Evolutionary conservation across 2,797 vertebrate species (phyloP).

Genomic region (Nasua narica): DNA sequence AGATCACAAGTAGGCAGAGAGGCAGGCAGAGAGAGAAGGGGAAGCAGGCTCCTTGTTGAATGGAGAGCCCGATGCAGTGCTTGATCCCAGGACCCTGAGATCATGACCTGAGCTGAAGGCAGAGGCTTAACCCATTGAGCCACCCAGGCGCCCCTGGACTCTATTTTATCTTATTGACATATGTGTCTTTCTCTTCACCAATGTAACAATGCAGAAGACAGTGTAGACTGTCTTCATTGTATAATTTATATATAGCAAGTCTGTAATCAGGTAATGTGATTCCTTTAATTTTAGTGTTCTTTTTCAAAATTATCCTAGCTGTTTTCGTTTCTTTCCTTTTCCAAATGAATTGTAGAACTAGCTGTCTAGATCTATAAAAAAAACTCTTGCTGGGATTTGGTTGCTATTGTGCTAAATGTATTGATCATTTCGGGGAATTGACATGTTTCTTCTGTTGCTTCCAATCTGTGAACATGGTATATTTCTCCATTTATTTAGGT

Average conservation of each 20-base stretch:
- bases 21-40: too few species aligned
- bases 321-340: background rate
- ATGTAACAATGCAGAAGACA: too few species aligned
- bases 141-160: background rate
- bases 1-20: too few species aligned
- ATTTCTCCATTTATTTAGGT: background rate
- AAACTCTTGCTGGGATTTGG: background rate
- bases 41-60: too few species aligned
- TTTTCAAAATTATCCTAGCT: background rate
- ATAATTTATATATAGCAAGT: background rate
- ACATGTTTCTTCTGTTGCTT: background rate
- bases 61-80: too few species aligned
- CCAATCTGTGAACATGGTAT: background rate
- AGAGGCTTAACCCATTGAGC: too few species aligned
- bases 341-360: background rate
- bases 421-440: background rate
- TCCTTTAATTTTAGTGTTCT: background rate
- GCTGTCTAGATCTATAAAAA: background rate
- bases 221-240: background rate
- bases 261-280: background rate
- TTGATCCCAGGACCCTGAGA: too few species aligned
- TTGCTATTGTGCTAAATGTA: background rate
- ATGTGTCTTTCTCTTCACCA: background rate
- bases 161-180: background rate
- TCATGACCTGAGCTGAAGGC: too few species aligned